A percentile compares a stretch with the other conserved stretches of the same genome.
phyloP scores from a whole-genome alignment of 2,888 invertebrate species.

The Vandiemenella viatica region DNA sequence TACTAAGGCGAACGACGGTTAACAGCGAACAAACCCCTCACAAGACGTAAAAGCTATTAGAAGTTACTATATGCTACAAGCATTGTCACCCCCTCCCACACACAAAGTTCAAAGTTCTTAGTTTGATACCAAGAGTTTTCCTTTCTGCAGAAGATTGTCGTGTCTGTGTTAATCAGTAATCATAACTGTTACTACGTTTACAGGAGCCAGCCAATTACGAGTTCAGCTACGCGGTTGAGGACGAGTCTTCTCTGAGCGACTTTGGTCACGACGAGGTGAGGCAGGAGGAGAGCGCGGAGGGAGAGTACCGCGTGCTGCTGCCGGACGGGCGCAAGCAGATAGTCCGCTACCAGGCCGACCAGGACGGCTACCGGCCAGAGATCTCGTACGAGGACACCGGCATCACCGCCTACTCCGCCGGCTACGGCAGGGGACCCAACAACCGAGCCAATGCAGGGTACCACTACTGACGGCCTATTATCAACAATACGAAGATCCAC shows the following conservation, averaged over 20 bases:
- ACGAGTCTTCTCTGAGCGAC: constrained; percentile 26
- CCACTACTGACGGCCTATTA: no score
- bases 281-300: constrained; percentile 27
- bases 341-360: constrained; percentile 53
- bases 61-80: no score
- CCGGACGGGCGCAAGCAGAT: constrained; percentile 35
- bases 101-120: no score
- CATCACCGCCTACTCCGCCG: not conserved
- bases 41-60: no score
- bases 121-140: no score
- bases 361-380: constrained; percentile 49
- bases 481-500: no score
- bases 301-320: constrained; percentile 28
- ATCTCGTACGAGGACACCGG: constrained; percentile 42
- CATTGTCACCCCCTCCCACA: no score
- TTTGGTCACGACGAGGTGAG: constrained; percentile 29
- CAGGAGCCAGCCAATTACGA: constrained; percentile 26
- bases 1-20: no score
- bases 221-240: constrained; percentile 28
- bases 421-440: not conserved
- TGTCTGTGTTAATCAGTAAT: no score
- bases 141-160: no score
- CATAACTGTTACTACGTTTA: no score
- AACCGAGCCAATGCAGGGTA: not conserved
- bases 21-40: no score